Base-by-base conservation (phyloP, 1,140 invertebrate species). In the Heterodera schachtii region DNA sequence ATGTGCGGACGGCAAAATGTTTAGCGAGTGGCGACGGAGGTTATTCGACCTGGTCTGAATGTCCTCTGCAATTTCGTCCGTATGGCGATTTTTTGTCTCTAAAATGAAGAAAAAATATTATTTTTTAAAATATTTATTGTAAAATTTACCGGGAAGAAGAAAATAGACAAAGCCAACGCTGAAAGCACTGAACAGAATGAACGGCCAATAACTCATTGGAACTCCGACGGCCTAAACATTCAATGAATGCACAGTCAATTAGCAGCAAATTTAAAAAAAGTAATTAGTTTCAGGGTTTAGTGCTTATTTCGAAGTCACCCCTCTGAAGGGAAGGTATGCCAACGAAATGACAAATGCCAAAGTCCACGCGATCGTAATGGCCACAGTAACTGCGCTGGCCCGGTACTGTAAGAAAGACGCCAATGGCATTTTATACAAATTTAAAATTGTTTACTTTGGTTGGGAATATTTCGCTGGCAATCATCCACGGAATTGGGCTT, bases 401-500 rank as follows among this genome's bases (percentile, higher is more conserved):
- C 87, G 86, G 81, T 84, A 87, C 84, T 87, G 67, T 81, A 88
- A 79, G 4, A 19, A 60, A 13, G 4, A 60, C 1, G 19, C 9
- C 8, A 57, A 57, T n/a, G 57, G 2, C 2, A 19, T 11, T 57
- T 73, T 19, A n/a, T 44, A 0, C 13, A 47, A 49, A 75, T 49
- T 77, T 66, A 21, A 43, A 69, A 3, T 1, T 1, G 19, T 16
- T 41, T 60, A 86, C 83, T 46, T 83, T 85, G 16, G 83, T 84
- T 7, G 85, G 84, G 75, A 84, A 84, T 16, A 88, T 80, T 73
- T 88, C 87, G 75, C 87, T 81, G 3, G 88, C 84, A 16, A 89
- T 89, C 82, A 89, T 88, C 87, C 87, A 89, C 16, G 88, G 86
- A 70, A 89, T 89, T 1, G 87, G 87, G 3, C 84, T 86, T 44